These are phyloP conservation scores for Papilio elwesi DNA, from an alignment of 2,888 invertebrate species.

Conservation along the genomic window DNA sequence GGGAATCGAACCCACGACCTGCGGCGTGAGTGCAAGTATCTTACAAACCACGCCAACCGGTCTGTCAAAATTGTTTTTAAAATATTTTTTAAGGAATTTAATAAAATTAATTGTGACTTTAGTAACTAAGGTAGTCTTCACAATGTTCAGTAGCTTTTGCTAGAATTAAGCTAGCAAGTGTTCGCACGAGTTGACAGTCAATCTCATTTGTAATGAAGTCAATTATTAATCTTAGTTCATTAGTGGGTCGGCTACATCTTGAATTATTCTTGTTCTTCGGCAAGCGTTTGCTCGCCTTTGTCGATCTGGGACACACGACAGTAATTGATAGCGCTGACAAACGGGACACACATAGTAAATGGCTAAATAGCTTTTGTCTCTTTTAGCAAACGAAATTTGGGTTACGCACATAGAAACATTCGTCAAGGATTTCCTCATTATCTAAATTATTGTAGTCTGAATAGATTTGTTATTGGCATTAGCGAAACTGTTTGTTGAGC, in stretches of 20 bases:
- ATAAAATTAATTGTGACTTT: too few species aligned
- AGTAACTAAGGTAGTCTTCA: too few species aligned
- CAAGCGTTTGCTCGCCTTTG: slow-evolving; percentile 57
- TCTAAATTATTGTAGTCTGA: slow-evolving; percentile 5
- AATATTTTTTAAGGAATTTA: too few species aligned
- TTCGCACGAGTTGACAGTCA: not conserved
- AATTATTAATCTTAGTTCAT: slow-evolving; percentile 13
- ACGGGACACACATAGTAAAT: slow-evolving; percentile 50
- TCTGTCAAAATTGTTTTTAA: too few species aligned
- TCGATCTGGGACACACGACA: slow-evolving; percentile 71
- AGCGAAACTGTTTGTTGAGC: not conserved
- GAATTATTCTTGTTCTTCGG: slow-evolving; percentile 26
- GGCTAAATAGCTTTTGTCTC: slow-evolving; percentile 7
- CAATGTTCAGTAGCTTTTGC: not conserved
- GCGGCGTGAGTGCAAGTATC: too few species aligned
- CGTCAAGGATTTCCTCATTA: slow-evolving; percentile 12
- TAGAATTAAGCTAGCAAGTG: not conserved
- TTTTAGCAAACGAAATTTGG: slow-evolving; percentile 10
- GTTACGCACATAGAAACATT: slow-evolving; percentile 1
- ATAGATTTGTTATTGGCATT: slow-evolving; percentile 16
- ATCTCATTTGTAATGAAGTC: not conserved
- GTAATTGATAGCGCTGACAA: slow-evolving; percentile 76
- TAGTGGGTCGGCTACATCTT: slow-evolving; percentile 15
- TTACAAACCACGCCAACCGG: too few species aligned
- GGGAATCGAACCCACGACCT: too few species aligned